phyloP scores from a whole-genome alignment of 2,797 vertebrate genomes.

The Erithacus rubecula region DNA sequence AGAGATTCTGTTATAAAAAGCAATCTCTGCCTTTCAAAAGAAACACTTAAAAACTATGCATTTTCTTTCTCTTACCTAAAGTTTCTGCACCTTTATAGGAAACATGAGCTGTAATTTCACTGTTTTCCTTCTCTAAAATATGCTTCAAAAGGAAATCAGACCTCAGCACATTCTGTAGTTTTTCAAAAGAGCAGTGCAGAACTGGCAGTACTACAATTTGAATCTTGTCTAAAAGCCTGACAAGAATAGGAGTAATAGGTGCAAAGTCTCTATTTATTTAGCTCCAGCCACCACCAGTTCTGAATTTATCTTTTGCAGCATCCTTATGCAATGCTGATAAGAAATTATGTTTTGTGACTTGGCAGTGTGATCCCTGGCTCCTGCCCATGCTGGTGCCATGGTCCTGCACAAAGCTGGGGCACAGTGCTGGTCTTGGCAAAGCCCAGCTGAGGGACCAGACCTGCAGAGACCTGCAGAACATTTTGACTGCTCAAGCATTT shows the following conservation, averaged over 20 bases:
- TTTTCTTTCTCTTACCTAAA: constrained; percentile 1
- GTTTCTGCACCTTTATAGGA: not conserved
- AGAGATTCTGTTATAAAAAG: not conserved
- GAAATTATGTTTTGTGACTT: not conserved
- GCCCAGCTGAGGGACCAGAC: not conserved
- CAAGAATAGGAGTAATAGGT: constrained; percentile 33
- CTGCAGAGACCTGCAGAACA: not conserved
- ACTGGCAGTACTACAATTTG: constrained; percentile 21
- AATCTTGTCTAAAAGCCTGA: constrained; percentile 24
- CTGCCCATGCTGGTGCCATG: not conserved
- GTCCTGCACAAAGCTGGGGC: not conserved
- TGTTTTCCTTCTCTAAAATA: constrained; percentile 1
- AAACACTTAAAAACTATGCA: not conserved
- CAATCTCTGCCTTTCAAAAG: not conserved
- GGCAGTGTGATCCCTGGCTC: not conserved
- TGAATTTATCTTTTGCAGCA: not conserved
- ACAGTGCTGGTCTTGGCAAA: not conserved
- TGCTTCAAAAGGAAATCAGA: not conserved
- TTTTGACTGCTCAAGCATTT: not conserved
- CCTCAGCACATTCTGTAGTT: not conserved
- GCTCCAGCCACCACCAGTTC: not conserved
- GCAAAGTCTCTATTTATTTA: constrained; percentile 13
- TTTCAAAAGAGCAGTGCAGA: not conserved
- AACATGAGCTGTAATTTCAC: not conserved
- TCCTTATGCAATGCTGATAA: not conserved